A percentile compares a stretch with the other conserved stretches of the same genome.
Conservation (phyloP, 2,888 invertebrate species). For the Caenorhabditis angaria region DNA sequence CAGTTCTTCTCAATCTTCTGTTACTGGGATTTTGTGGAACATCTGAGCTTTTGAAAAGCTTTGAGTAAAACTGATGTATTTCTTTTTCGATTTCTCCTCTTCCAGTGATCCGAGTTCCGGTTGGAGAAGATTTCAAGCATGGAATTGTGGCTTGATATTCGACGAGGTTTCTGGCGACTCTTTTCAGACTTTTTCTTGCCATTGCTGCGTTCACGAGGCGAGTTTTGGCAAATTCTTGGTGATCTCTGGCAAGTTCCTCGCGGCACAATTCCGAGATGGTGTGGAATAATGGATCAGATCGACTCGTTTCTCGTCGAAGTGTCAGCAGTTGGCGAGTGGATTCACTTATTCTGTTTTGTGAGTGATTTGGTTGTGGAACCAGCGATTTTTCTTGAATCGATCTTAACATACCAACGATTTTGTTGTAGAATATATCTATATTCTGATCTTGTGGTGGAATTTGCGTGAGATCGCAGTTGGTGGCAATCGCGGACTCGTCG, state of each 20-base stretch:
- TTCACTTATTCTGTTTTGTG: background rate
- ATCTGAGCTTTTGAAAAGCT: constrained; percentile 7
- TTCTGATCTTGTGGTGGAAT: background rate
- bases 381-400: background rate
- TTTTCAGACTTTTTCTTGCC: background rate
- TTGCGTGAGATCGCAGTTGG: too few relatives aligned
- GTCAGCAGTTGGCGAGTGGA: background rate
- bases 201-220: constrained; percentile 1
- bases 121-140: background rate
- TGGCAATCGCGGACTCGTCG: background rate
- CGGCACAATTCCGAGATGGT: background rate
- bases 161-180: too few relatives aligned
- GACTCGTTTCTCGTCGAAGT: background rate
- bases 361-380: background rate
- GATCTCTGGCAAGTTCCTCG: constrained; percentile 7
- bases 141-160: background rate
- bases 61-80: constrained; percentile 1
- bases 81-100: background rate
- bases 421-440: background rate
- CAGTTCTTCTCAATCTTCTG: background rate
- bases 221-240: constrained; percentile 1
- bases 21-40: background rate
- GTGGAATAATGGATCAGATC: constrained; percentile 3
- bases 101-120: constrained; percentile 5
- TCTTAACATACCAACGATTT: background rate